A percentile compares a stretch with the other conserved stretches of the same genome.
Evolutionary conservation across 1,140 invertebrate species (phyloP).

Genomic region (Trichoplusia ni): DNA sequence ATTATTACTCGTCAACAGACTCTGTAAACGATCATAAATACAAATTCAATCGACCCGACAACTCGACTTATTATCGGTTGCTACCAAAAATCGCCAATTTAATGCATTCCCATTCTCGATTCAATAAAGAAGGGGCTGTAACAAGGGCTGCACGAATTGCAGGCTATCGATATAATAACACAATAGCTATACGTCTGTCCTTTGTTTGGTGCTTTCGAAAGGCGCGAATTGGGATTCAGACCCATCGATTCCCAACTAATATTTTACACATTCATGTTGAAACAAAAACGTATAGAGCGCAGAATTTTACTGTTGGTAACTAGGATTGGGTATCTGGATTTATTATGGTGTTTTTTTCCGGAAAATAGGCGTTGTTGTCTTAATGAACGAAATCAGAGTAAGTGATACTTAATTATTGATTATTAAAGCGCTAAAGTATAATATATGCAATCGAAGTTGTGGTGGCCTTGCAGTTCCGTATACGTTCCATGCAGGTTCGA

Average conservation of each 20-base stretch:
- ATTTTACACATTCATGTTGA: constrained; percentile 35
- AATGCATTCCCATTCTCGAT: not conserved
- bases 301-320: not conserved
- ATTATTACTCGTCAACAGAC: no score
- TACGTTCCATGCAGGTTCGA: not conserved
- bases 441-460: no score
- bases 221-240: constrained; percentile 25
- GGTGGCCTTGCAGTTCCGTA: no score
- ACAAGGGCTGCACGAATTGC: not conserved
- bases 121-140: not conserved
- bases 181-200: constrained; percentile 8
- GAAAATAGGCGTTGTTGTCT: no score
- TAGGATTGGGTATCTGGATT: not conserved
- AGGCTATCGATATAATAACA: constrained; percentile 8
- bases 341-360: not conserved
- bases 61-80: no score
- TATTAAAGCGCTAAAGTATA: no score
- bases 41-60: no score
- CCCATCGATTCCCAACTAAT: constrained; percentile 32
- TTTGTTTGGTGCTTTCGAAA: constrained; percentile 17
- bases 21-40: no score
- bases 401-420: no score
- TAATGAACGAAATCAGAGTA: no score
- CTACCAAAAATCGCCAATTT: not conserved
- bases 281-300: constrained; percentile 33